Evolutionary conservation across 2,113 vertebrate genomes (phyloP).

Genomic region (Noctilio leporinus): DNA sequence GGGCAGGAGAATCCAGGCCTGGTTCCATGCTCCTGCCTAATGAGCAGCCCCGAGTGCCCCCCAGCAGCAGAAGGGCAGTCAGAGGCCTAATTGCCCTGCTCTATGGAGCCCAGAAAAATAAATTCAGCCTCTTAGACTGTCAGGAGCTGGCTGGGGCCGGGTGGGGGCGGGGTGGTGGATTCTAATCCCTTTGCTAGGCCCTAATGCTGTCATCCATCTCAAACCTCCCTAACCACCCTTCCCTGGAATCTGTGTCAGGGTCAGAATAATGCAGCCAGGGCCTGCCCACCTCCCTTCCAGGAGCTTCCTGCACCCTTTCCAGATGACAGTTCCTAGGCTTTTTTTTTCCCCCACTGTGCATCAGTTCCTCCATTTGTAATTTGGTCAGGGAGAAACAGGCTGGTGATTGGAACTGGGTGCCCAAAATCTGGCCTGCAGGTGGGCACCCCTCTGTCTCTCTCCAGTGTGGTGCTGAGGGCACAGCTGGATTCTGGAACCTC

Average conservation of each 20-base stretch:
- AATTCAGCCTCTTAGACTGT: slow-evolving; percentile 56
- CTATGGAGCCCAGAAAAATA: slow-evolving; percentile 40
- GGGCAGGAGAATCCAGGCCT: background rate
- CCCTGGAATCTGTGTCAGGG: slow-evolving; percentile 42
- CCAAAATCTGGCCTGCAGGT: background rate
- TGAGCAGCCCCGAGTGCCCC: background rate
- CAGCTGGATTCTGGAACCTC: background rate
- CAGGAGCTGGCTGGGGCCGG: slow-evolving; percentile 34
- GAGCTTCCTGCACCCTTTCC: background rate
- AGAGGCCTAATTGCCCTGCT: slow-evolving; percentile 54
- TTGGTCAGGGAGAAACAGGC: background rate
- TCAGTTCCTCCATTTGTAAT: background rate
- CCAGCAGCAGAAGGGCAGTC: slow-evolving; percentile 33
- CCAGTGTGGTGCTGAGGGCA: background rate
- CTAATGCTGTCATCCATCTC: slow-evolving; percentile 7
- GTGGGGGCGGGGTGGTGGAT: no score
- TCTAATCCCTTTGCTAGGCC: slow-evolving; percentile 30
- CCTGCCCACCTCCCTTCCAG: background rate
- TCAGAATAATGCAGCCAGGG: slow-evolving; percentile 24
- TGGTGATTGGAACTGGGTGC: background rate
- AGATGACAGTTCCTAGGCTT: background rate
- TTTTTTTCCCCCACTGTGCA: background rate
- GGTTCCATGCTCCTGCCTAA: background rate
- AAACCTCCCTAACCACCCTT: background rate
- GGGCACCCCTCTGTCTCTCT: background rate